Evolutionary conservation across 2,797 vertebrate species (phyloP).

Genomic region (Falco novaeseelandiae): DNA sequence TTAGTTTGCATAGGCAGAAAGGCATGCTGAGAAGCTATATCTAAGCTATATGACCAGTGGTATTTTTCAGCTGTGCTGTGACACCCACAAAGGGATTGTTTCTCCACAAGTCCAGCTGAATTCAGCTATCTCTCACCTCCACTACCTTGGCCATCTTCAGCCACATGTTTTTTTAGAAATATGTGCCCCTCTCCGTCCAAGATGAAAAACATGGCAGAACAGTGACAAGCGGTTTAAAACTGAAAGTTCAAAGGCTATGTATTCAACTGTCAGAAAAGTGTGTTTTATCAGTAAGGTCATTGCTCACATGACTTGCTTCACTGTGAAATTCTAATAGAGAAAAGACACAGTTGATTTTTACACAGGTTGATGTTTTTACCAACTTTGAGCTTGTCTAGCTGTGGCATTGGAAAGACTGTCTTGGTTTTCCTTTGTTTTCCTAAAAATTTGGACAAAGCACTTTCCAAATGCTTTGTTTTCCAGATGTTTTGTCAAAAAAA

Average conservation of each 20-base stretch:
- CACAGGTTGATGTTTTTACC: not conserved
- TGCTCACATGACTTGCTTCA: not conserved
- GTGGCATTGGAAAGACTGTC: not conserved
- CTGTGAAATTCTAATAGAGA: not conserved
- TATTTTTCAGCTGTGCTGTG: not conserved
- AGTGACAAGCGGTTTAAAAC: not conserved
- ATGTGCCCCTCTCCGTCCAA: accelerated
- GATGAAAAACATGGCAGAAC: not conserved
- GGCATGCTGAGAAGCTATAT: not conserved
- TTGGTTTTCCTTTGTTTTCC: not conserved
- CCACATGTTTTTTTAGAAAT: not conserved
- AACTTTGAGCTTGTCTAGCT: not conserved
- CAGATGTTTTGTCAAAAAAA: not conserved
- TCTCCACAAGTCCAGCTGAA: not conserved
- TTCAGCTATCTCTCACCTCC: not conserved
- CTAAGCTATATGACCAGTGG: not conserved
- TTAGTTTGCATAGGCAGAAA: not conserved
- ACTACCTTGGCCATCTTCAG: not conserved
- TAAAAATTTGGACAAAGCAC: not conserved
- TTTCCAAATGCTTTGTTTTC: not conserved
- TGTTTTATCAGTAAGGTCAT: not conserved
- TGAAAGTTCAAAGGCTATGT: not conserved
- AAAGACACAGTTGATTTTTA: not conserved
- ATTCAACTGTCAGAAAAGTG: not conserved
- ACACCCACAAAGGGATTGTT: not conserved